phyloP scores from a whole-genome alignment of 23 tunicate genomes.

The Halocynthia roretzi region DNA sequence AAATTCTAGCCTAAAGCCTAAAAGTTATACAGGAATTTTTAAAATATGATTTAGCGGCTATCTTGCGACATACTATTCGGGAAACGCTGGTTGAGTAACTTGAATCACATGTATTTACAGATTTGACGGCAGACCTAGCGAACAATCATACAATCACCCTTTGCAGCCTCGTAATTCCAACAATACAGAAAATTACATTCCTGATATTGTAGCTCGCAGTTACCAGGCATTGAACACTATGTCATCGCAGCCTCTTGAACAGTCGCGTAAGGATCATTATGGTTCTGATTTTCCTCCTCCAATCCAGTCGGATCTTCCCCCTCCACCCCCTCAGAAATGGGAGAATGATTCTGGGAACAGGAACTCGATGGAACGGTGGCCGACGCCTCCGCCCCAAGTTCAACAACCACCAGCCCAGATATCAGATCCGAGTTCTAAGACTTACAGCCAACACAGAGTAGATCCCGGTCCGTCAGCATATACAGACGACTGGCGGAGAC shows the following conservation, averaged over 20 bases:
- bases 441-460: no score
- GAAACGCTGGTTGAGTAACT: no score
- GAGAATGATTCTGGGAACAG: background rate
- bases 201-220: constrained; percentile 48
- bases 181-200: constrained; percentile 45
- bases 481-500: constrained; percentile 14
- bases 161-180: constrained; percentile 3
- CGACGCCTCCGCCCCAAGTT: constrained; percentile 37
- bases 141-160: background rate
- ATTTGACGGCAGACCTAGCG: no score
- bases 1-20: no score
- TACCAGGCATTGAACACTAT: constrained; percentile 11
- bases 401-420: background rate
- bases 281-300: no score
- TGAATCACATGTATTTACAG: no score
- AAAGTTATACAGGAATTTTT: no score
- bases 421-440: background rate
- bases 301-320: no score
- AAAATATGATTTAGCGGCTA: no score
- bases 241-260: background rate
- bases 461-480: background rate
- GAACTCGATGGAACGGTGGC: constrained; percentile 23
- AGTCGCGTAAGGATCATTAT: background rate
- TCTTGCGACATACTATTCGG: no score
- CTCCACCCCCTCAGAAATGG: no score